A percentile compares a stretch with the other conserved stretches of the same genome.
phyloP scores from a whole-genome alignment of 1,140 invertebrate genomes.

The Sycophaga agraensis region DNA sequence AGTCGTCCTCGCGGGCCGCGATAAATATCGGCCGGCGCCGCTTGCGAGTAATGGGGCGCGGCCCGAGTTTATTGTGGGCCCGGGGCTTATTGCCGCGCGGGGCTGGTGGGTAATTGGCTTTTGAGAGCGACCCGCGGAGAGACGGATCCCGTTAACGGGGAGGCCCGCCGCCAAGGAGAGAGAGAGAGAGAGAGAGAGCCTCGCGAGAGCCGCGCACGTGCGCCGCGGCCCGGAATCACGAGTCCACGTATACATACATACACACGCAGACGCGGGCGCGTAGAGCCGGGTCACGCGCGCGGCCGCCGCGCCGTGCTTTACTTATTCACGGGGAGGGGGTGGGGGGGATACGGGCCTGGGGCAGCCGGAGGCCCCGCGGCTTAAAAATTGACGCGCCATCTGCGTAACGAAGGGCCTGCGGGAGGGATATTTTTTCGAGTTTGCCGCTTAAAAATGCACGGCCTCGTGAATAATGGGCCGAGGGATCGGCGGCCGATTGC shows the following conservation, averaged over 20 bases:
- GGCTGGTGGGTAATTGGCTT: too few species aligned
- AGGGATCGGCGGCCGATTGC: not conserved
- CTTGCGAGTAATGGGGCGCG: conserved; percentile 46
- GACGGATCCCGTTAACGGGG: too few species aligned
- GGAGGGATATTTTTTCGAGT: too few species aligned
- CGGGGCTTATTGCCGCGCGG: too few species aligned
- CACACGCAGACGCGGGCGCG: not conserved
- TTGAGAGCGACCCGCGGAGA: too few species aligned
- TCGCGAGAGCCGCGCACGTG: not conserved
- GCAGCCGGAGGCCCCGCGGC: conserved; percentile 33
- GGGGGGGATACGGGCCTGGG: conserved; percentile 39
- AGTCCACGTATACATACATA: too few species aligned
- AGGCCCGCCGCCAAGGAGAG: not conserved
- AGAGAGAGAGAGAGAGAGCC: not conserved
- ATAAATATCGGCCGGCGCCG: conserved; percentile 48
- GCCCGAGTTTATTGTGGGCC: too few species aligned
- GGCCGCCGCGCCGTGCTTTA: conserved; percentile 40
- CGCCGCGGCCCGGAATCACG: too few species aligned
- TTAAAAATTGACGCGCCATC: too few species aligned
- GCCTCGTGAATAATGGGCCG: not conserved
- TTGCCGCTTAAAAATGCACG: too few species aligned
- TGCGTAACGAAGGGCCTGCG: too few species aligned
- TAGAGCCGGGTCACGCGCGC: too few species aligned
- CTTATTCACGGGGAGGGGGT: conserved; percentile 50
- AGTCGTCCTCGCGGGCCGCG: conserved; percentile 29